Evolutionary conservation across 2,113 vertebrate genomes (phyloP).

Genomic region (Ptilorrhoa leucosticta): DNA sequence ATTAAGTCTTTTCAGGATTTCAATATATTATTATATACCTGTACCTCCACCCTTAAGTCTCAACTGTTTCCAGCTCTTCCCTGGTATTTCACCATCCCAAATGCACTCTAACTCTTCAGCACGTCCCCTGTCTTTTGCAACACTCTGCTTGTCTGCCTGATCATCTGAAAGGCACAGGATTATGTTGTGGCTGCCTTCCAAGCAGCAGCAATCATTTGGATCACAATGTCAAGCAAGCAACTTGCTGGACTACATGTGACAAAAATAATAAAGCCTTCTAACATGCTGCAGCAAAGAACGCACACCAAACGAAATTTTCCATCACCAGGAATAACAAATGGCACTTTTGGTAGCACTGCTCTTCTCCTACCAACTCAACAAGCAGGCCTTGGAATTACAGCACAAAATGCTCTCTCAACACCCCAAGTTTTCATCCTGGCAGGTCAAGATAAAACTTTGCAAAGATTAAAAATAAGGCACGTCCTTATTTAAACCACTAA

Average conservation of each 20-base stretch:
- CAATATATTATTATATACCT: background rate
- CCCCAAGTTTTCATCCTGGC: background rate
- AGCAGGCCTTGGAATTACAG: background rate
- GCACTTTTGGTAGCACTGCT: background rate
- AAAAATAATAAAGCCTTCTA: background rate
- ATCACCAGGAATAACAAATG: background rate
- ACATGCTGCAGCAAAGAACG: background rate
- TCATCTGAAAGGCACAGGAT: background rate
- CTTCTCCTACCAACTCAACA: background rate
- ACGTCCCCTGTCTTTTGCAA: background rate
- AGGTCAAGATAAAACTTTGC: background rate
- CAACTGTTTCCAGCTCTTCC: background rate
- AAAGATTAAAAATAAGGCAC: background rate
- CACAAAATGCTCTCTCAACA: background rate
- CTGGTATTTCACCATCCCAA: background rate
- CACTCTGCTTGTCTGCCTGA: background rate
- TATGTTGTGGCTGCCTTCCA: background rate
- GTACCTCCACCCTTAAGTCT: background rate
- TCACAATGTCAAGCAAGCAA: background rate
- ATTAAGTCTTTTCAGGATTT: background rate
- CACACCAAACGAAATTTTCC: background rate
- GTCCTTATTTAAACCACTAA: background rate
- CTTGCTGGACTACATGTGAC: background rate
- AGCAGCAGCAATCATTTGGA: background rate
- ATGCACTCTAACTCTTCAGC: background rate